Conservation (phyloP, 2,113 vertebrate species). For the Ochotona princeps region DNA sequence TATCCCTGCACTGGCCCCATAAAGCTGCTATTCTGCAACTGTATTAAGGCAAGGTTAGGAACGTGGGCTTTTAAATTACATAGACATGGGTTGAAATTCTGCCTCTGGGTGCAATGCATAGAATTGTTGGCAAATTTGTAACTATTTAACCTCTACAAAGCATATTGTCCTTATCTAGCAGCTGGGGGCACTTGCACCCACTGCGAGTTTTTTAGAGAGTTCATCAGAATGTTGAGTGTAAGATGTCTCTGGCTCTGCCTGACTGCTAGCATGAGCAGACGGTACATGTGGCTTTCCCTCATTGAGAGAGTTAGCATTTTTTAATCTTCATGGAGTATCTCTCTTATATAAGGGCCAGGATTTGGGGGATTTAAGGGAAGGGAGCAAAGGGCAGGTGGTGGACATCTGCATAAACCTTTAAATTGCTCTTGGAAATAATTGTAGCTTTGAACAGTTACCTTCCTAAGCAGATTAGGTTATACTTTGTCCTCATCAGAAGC, state of each 20-base stretch:
- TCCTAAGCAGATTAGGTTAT: conserved; percentile 51
- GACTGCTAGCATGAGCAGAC: background rate
- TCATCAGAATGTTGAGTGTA: background rate
- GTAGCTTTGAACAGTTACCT: conserved; percentile 14
- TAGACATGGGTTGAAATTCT: conserved; percentile 4
- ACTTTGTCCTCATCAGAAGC: conserved; percentile 28
- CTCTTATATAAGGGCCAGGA: background rate
- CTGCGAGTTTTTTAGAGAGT: background rate
- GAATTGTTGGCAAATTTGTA: conserved; percentile 44
- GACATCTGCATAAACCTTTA: background rate
- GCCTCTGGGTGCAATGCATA: background rate
- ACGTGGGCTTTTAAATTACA: conserved; percentile 50
- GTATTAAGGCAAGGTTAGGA: conserved; percentile 21
- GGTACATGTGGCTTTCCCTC: conserved; percentile 29
- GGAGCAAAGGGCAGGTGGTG: too few species aligned
- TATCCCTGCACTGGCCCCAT: too few species aligned
- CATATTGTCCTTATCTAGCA: conserved; percentile 5
- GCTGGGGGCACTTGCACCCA: background rate
- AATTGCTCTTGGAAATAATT: background rate
- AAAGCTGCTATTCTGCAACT: background rate
- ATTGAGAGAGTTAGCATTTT: background rate
- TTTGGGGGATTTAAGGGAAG: background rate
- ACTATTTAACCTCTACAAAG: conserved; percentile 19
- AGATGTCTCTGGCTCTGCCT: conserved; percentile 2
- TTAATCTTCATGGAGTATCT: background rate